Conservation (phyloP, 2,113 vertebrate species). For the Cinclus mexicanus region DNA sequence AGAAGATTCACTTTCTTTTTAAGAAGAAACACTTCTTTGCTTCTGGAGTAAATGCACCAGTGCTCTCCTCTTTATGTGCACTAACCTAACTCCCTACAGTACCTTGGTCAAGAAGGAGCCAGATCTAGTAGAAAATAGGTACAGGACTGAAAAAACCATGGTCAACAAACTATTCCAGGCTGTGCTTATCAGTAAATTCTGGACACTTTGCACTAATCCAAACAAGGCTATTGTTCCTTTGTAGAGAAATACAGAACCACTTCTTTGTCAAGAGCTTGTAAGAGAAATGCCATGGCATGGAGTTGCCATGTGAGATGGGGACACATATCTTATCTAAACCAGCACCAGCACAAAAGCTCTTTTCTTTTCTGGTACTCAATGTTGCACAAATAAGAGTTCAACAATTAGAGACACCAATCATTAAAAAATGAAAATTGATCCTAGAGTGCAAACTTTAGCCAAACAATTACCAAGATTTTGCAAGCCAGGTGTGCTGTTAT, state of each 20-base stretch:
- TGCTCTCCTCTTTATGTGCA: neutral
- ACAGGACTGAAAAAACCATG: neutral
- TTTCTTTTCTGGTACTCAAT: neutral
- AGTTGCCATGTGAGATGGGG: neutral
- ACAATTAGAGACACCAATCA: neutral
- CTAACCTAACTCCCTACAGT: neutral
- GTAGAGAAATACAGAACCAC: neutral
- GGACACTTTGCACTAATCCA: neutral
- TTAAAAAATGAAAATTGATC: neutral
- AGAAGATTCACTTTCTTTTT: neutral
- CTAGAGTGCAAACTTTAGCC: neutral
- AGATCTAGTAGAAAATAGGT: neutral
- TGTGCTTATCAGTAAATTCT: neutral
- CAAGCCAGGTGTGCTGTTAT: neutral
- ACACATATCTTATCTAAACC: neutral
- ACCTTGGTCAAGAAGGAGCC: neutral
- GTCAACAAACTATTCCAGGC: neutral
- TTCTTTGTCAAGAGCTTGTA: neutral
- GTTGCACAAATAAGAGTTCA: neutral
- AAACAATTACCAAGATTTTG: neutral
- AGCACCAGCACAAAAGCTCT: neutral
- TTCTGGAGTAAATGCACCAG: neutral
- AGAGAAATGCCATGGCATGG: neutral
- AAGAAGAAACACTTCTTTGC: neutral
- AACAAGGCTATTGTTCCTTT: neutral